Base-by-base conservation (phyloP, 2,888 invertebrate species). In the Boloria selene region DNA sequence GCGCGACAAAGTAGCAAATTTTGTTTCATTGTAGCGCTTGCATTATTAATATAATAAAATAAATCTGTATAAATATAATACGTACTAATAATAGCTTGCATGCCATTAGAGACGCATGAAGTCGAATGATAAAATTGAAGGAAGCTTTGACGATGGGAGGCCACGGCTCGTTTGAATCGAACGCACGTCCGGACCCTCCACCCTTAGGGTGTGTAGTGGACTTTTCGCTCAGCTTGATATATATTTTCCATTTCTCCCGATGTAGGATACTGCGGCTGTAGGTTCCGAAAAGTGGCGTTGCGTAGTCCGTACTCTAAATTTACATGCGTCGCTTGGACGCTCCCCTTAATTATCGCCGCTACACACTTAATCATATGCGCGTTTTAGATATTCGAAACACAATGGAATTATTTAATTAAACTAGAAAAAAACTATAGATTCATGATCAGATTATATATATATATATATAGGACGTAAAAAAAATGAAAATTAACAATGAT, bases 211-310 rank as follows among this genome's bases (percentile, higher is more conserved):
- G 88, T 86, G 86, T 89, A 91, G 90, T 90, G 91, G 92, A 90
- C 91, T 90, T 90, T 89, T 90, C 90, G 89, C 89, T 88, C 86
- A 83, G 87, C 87, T 87, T 89, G 85, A 87, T 90, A 88, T 89
- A 90, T 90, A 91, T 88, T 90, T 90, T 90, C 90, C 87, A 88
- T 88, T 89, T 85, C 89, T 88, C 88, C 87, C 87, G 81, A 85
- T 81, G 84, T 85, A 82, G 86, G 87, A 86, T 85, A 81, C 86
- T 83, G 84, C 83, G 85, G 82, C 84, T 79, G 83, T 83, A 83
- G 83, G 86, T 84, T 85, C 82, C 83, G 83, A 82, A 77, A 79
- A 75, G 79, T 75, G 78, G 71, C 73, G 74, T 67, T 67, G 79
- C 78, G 79, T 77, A 47, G 76, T 74, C 59, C 44, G 49, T 59